Conservation (phyloP, 2,113 vertebrate species). For the Engystomops pustulosus region DNA sequence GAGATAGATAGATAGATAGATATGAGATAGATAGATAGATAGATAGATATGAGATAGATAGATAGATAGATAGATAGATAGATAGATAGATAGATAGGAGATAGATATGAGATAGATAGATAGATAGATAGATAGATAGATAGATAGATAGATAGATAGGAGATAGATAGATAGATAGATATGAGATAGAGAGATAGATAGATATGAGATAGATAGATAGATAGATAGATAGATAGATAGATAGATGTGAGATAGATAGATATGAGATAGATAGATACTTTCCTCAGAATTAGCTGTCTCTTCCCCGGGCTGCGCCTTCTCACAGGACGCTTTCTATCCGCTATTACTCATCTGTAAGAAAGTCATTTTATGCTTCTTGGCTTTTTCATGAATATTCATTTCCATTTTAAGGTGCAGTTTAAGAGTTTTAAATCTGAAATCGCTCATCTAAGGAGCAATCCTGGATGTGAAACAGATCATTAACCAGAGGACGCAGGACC, state of each 20-base stretch:
- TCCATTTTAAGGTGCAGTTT: conserved; percentile 20
- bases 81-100: neutral
- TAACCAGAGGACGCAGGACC: conserved; percentile 32
- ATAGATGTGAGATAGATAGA: neutral
- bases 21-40: neutral
- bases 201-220: neutral
- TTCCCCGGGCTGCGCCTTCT: neutral
- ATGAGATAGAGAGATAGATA: neutral
- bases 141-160: neutral
- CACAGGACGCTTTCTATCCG: neutral
- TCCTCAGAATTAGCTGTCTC: neutral
- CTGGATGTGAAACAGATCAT: conserved; percentile 39
- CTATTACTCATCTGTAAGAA: conserved; percentile 23
- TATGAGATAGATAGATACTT: neutral
- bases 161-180: neutral
- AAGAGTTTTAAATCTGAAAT: conserved; percentile 43
- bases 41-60: neutral
- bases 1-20: too few relatives aligned
- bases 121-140: conserved; percentile 1
- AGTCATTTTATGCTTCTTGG: conserved; percentile 39
- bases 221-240: neutral
- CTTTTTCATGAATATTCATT: conserved; percentile 41
- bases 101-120: neutral
- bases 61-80: conserved; percentile 6
- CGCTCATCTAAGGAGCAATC: conserved; percentile 31